A percentile compares a stretch with the other conserved stretches of the same genome.
phyloP scores from a whole-genome alignment of 1,140 invertebrate species.

The Formica selysi region DNA sequence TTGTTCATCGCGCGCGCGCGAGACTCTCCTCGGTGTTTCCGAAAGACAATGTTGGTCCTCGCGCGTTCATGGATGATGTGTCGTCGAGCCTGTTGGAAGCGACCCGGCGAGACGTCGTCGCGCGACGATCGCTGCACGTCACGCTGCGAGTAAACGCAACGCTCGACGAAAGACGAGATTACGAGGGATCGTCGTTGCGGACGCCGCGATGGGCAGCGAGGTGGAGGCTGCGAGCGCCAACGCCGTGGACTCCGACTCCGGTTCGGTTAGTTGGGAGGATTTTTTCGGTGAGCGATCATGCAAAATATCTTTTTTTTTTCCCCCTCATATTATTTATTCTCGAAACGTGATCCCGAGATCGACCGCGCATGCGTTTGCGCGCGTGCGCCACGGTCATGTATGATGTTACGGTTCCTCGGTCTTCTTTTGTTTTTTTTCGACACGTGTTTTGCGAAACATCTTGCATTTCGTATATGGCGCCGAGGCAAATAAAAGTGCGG shows the following conservation, averaged over 20 bases:
- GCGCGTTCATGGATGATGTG: neutral
- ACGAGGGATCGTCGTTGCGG: constrained; percentile 29
- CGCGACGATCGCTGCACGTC: constrained; percentile 21
- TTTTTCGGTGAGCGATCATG: constrained; percentile 85
- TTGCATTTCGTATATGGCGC: neutral
- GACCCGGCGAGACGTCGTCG: neutral
- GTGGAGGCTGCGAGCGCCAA: constrained; percentile 74
- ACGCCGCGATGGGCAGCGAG: constrained; percentile 76
- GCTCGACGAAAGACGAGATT: neutral
- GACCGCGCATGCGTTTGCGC: no score
- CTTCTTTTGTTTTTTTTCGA: no score
- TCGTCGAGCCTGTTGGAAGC: neutral
- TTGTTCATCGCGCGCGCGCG: neutral
- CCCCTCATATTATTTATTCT: neutral
- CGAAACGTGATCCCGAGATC: neutral
- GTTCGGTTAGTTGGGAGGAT: constrained; percentile 87
- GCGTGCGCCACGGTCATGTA: no score
- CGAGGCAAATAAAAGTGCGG: constrained; percentile 10
- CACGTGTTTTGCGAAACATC: neutral
- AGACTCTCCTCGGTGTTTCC: neutral
- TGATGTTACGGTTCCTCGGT: no score
- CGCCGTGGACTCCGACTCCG: constrained; percentile 84
- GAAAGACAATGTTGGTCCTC: constrained; percentile 22
- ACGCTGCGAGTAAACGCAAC: neutral
- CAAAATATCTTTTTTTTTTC: neutral